Evolutionary conservation across 2,797 vertebrate species (phyloP), one percentile per base, ranked within the genome.

Genomic region (Acomys russatus): DNA sequence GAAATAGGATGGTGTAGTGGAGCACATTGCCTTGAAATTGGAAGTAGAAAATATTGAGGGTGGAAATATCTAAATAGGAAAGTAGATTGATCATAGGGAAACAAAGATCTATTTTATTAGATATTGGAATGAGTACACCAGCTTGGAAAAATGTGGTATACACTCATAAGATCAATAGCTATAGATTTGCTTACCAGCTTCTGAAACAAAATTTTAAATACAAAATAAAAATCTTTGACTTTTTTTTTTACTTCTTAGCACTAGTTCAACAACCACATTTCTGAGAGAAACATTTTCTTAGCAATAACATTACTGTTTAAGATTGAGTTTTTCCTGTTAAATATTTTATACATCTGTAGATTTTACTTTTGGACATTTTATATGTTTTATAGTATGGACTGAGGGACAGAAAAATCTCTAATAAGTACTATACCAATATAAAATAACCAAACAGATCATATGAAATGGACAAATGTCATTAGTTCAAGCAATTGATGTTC

Each of bases 351-450:
- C 35, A 35, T 66, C 7, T 85, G 25, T 92, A 86, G 38, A 25
- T 61, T 91, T 66, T 61, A 25, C 71, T 96, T 92, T 86, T 49
- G 66, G 33, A 33, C 35, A 61, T 68, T 91, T 80, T 95, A 25
- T 54, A 17, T 89, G 68, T 79, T 49, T 25, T 23, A 79, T 79
- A 80, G 1, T 25, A 89, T 25, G 30, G 6, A 54, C 77, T 64
- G 64, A 61, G 22, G 88, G 80, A 10, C 70, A 78, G 18, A 38
- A 93, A 14, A 84, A 89, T 23, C 1, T 61, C 44, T 23, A 88
- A 59, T 0, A 92, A 35, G 56, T 44, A 83, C 6, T 79, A 88
- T 15, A 54, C 0, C 6, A 80, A 49, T 12, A 83, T 6, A 25
- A 56, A 79, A 49, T 1, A 74, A 17, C 51, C 28, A 7, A 74